Conservation (phyloP, 2,888 invertebrate genomes). For the Agrotis segetum region DNA sequence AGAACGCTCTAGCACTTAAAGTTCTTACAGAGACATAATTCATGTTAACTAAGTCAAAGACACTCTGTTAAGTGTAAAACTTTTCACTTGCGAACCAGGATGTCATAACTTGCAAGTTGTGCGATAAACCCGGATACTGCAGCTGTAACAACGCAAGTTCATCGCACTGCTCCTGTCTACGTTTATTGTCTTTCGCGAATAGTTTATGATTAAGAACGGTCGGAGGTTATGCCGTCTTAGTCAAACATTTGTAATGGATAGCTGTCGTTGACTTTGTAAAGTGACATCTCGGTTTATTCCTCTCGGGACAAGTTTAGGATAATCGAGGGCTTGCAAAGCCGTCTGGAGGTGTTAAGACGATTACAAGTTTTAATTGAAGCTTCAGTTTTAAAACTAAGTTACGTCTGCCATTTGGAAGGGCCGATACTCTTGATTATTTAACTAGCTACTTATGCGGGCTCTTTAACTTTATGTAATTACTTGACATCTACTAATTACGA, state of each 20-base stretch:
- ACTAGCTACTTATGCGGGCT: conserved; percentile 25
- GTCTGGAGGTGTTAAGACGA: conserved; percentile 56
- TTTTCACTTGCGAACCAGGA: conserved; percentile 58
- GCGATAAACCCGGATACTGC: conserved; percentile 51
- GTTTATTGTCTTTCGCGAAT: conserved; percentile 29
- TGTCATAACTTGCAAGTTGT: conserved; percentile 60
- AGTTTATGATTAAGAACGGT: conserved; percentile 42
- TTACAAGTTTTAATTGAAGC: conserved; percentile 60
- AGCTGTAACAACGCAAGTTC: conserved; percentile 40
- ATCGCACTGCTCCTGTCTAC: conserved; percentile 35
- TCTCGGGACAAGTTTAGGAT: conserved; percentile 55
- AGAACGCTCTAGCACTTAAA: conserved; percentile 53
- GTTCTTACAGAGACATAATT: conserved; percentile 62
- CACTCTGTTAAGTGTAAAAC: conserved; percentile 63
- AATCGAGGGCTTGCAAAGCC: conserved; percentile 53
- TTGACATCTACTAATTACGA: conserved; percentile 14
- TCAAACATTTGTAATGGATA: conserved; percentile 58
- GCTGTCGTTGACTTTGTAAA: conserved; percentile 57
- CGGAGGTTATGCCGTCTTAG: conserved; percentile 41
- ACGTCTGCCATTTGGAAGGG: conserved; percentile 35
- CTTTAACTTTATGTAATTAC: conserved; percentile 30
- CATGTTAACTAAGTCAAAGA: conserved; percentile 65
- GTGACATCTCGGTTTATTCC: conserved; percentile 53
- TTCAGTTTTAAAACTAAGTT: conserved; percentile 56
- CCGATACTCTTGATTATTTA: conserved; percentile 39